Percentiles rank a stretch among this genome's conserved stretches.
These are phyloP conservation scores for Pantherophis alleghaniensis DNA, from an alignment of 2,797 vertebrate genomes.

Conservation along the genomic window DNA sequence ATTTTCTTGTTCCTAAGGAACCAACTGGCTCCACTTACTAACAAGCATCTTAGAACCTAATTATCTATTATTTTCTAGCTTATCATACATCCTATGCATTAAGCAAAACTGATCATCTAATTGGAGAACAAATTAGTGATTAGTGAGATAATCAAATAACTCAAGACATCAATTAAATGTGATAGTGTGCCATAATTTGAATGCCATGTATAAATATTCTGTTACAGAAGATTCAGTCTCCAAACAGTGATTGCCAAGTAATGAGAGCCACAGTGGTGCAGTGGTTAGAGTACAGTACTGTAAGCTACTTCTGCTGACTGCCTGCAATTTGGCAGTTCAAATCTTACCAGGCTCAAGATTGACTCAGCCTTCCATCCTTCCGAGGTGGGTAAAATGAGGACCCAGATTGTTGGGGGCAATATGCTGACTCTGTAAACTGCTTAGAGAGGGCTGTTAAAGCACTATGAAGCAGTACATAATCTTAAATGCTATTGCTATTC, in stretches of 20 bases:
- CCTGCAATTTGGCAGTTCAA: too few relatives aligned
- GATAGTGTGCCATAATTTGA: not conserved
- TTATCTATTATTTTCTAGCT: rapidly evolving
- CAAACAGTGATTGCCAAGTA: not conserved
- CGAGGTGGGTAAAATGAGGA: too few relatives aligned
- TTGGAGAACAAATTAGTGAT: not conserved
- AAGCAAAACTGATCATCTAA: not conserved
- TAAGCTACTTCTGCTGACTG: too few relatives aligned
- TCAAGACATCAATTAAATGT: not conserved
- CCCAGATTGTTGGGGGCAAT: too few relatives aligned
- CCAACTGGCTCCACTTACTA: not conserved
- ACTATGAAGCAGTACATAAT: too few relatives aligned
- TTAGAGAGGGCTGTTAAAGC: too few relatives aligned
- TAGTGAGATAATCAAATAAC: not conserved
- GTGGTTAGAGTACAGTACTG: too few relatives aligned
- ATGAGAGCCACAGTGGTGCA: too few relatives aligned
- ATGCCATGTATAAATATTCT: not conserved
- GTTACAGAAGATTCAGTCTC: not conserved
- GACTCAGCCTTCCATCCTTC: too few relatives aligned
- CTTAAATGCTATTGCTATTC: not conserved
- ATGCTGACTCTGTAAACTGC: too few relatives aligned
- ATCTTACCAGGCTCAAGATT: too few relatives aligned
- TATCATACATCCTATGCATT: rapidly evolving
- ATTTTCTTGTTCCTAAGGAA: rapidly evolving
- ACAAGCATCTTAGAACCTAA: not conserved